Evolutionary conservation across 2,888 invertebrate species (phyloP), one percentile per base, ranked within the genome.

Genomic region (Xestobium rufovillosum): DNA sequence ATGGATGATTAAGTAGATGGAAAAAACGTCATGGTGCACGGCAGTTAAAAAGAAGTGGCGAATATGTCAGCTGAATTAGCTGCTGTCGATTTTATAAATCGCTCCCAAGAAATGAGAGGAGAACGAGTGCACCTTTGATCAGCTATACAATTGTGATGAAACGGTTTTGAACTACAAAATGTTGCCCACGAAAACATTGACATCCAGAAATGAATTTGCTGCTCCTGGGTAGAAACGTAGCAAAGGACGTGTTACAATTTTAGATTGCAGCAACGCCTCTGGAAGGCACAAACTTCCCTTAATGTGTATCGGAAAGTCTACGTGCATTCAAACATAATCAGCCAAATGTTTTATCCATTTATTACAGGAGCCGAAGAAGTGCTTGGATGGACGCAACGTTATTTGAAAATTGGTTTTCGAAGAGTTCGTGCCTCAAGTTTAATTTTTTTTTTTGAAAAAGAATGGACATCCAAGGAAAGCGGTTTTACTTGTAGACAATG

Each of bases 81-180:
- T 14, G 38, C 38, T 8, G 36, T 32, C 17, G 26, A 36, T 16
- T 44, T 36, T 12, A 38, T 23, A 15, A 30, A 33, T 8, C 33
- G 42, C 17, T 45, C 48, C 27, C 19, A 42, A 25, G 36, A 42
- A 10, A 35, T 43, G 14, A 34, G 44, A 13, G 31, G 29, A 28
- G 15, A 41, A 44, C 35, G 34, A 33, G 33, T 43, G 42, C 23
- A 30, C 42, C 8, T 36, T 31, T 9, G 39, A 47, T 31, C 48
- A 48, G 39, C 34, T 52, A 14, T 49, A 43, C 31, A 49, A 49
- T 34, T 43, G 47, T n/a, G n/a, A 48, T 27, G 45, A 51, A 34
- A 49, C 47, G 26, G 46, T 46, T 8, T 29, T 49, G 17, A 36
- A 44, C 42, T 50, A 42, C 38, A 48, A 43, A 38, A 31, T 44